phyloP scores from a whole-genome alignment of 2,797 vertebrate species.

The Poecilia gillii region DNA sequence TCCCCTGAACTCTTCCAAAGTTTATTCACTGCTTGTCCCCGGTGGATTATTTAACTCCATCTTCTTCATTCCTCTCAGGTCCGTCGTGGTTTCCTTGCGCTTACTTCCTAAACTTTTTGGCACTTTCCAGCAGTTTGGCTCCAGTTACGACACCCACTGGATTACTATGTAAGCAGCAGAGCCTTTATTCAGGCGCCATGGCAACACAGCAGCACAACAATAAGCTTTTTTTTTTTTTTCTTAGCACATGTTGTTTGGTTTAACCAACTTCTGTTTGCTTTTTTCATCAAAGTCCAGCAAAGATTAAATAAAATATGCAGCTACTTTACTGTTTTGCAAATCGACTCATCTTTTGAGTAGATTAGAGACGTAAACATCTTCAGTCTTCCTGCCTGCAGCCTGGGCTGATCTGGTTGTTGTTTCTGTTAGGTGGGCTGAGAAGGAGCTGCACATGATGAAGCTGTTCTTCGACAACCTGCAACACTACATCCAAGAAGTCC shows the following conservation, averaged over 20 bases:
- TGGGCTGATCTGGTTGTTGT: not conserved
- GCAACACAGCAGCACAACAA: not conserved
- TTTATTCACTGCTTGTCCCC: not conserved
- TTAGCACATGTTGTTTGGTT: not conserved
- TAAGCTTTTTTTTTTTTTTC: not conserved
- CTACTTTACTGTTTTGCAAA: not conserved
- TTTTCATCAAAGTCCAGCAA: not conserved
- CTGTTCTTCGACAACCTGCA: constrained; percentile 98
- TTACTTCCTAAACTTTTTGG: constrained; percentile 97
- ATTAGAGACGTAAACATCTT: not conserved
- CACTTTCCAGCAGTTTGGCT: constrained; percentile 98
- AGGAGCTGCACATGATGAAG: constrained; percentile 99
- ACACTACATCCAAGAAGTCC: constrained; percentile 95
- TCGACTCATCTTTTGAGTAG: not conserved
- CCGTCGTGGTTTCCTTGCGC: constrained; percentile 97
- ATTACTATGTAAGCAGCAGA: constrained; percentile 94
- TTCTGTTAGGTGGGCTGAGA: constrained; percentile 94
- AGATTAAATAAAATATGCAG: not conserved
- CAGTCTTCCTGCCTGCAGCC: not conserved
- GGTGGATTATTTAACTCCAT: not conserved
- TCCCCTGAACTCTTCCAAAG: not conserved
- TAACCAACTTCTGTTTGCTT: not conserved
- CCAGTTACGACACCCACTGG: constrained; percentile 99
- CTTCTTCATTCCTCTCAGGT: constrained; percentile 77
- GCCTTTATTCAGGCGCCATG: not conserved